Evolutionary conservation across 2,888 invertebrate genomes (phyloP), one percentile per base, ranked within the genome.

Genomic region (Abrostola triplasia): DNA sequence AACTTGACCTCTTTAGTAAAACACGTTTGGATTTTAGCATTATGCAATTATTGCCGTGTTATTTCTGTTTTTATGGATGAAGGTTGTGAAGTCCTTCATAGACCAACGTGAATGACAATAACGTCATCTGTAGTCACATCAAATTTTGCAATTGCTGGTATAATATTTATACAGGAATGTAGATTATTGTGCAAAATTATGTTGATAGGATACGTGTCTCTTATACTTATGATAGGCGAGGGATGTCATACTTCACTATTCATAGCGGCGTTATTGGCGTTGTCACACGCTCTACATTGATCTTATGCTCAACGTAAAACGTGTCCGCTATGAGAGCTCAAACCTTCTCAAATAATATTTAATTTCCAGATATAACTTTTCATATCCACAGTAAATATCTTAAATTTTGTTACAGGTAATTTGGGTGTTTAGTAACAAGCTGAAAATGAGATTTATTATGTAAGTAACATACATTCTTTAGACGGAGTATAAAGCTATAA

Each of bases 1-100:
- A 92, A 92, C 92, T 92, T 92, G 91, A 90, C 92, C 91, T 85
- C 89, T 86, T 91, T 91, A 84, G 70, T 70, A 77, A 82, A 90
- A 89, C 87, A 85, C 83, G 89, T 90, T 89, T 85, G 79, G 76
- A 79, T 85, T 87, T 87, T 84, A 84, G 84, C 83, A 79, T 89
- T 87, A 88, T 87, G 86, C 88, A 89, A 90, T 88, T 83, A 81
- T 84, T 80, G 72, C 76, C 71, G 79, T 80, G 82, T 80, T 83
- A 81, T 84, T 78, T 80, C 77, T 77, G 76, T 85, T 85, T 86
- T 85, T 82, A 81, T 82, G 83, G 83, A 83, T 82, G 66, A 79
- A 80, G 72, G 82, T 79, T 82, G 78, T 74, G 57, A 77, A 75
- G 79, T 82, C 79, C 81, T 83, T 82, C 82, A 79, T 71, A 81